A percentile compares a stretch with the other conserved stretches of the same genome.
These are phyloP conservation scores for Anodontia alba DNA, from an alignment of 2,888 invertebrate species.

Conservation along the genomic window DNA sequence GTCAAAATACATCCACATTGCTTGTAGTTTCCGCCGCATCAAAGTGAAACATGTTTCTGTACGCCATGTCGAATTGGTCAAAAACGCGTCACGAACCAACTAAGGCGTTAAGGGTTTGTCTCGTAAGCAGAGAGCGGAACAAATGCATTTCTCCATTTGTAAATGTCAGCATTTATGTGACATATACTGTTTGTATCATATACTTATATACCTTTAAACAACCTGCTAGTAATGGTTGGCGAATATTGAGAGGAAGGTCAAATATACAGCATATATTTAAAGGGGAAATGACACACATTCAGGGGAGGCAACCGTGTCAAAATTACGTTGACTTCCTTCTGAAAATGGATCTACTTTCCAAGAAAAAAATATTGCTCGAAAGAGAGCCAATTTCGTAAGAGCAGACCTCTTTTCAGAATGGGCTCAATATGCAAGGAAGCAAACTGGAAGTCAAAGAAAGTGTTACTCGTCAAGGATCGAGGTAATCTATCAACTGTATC, in stretches of 20 bases:
- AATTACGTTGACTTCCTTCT: too few species aligned
- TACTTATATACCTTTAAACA: neutral
- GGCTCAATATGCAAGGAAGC: too few species aligned
- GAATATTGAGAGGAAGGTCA: neutral
- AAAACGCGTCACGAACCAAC: neutral
- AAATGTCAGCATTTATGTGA: neutral
- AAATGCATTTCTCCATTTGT: slow-evolving; percentile 3
- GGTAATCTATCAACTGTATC: too few species aligned
- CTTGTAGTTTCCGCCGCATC: slow-evolving; percentile 3
- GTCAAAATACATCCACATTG: neutral
- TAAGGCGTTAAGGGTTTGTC: neutral
- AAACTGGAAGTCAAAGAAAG: too few species aligned
- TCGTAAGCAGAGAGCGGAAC: neutral
- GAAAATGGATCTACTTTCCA: too few species aligned
- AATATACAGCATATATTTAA: neutral
- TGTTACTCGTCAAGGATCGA: too few species aligned
- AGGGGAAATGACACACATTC: too few species aligned
- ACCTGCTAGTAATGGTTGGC: neutral
- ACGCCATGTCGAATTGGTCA: neutral
- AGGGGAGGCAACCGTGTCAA: too few species aligned
- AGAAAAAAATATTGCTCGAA: too few species aligned
- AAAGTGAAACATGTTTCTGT: slow-evolving; percentile 5
- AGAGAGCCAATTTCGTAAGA: too few species aligned
- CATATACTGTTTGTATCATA: neutral
- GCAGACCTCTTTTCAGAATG: too few species aligned